Percentiles rank a stretch among this genome's conserved stretches.
Conservation (phyloP, 2,888 invertebrate species). For the Omphaloscelis lunosa region DNA sequence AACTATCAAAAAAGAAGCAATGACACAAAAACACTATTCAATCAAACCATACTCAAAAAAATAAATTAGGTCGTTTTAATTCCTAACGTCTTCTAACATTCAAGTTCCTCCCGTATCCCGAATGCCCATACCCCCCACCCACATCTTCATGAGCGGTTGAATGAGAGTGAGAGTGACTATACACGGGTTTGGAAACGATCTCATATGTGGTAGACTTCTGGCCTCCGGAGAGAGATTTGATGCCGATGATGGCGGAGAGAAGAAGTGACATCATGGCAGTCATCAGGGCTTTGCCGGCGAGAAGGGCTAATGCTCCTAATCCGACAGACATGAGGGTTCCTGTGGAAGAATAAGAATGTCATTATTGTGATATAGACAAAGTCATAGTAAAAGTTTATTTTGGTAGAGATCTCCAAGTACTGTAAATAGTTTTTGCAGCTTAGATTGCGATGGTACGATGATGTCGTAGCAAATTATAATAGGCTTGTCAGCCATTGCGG, state of each 20-base stretch:
- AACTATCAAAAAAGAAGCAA: neutral
- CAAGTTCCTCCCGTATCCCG: slow-evolving; percentile 88
- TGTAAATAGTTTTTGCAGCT: neutral
- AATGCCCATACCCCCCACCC: slow-evolving; percentile 87
- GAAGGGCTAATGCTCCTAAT: slow-evolving; percentile 93
- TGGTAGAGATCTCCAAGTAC: neutral
- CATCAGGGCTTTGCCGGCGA: slow-evolving; percentile 96
- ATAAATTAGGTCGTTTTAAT: slow-evolving; percentile 9
- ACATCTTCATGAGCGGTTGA: slow-evolving; percentile 91
- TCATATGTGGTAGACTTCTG: slow-evolving; percentile 95
- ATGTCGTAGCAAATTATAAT: neutral
- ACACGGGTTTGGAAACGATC: slow-evolving; percentile 95
- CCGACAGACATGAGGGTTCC: slow-evolving; percentile 94
- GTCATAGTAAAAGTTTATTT: neutral
- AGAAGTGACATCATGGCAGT: slow-evolving; percentile 95
- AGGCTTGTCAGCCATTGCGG: neutral
- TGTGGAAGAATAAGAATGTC: slow-evolving; percentile 62
- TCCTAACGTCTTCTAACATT: slow-evolving; percentile 78
- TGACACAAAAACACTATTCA: slow-evolving; percentile 15
- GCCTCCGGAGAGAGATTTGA: slow-evolving; percentile 93
- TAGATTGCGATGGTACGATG: neutral
- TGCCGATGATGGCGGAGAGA: slow-evolving; percentile 94
- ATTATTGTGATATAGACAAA: neutral
- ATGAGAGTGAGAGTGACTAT: slow-evolving; percentile 92
- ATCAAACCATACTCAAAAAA: slow-evolving; percentile 14